Conservation (phyloP, 2,113 vertebrate genomes). For the Verasper variegatus region DNA sequence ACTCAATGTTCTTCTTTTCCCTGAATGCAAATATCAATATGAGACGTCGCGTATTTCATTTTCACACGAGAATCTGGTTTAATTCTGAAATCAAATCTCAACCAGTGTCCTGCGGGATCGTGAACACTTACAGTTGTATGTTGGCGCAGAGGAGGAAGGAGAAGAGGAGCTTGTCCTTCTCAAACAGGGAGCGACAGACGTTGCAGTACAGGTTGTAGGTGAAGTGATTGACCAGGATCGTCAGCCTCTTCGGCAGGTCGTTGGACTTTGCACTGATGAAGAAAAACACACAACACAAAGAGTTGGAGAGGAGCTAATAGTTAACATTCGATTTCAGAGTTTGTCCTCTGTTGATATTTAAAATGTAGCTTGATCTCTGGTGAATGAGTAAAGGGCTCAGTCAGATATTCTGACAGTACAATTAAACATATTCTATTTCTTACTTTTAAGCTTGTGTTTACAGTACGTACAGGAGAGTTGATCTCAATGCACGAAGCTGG, state of each 20-base stretch:
- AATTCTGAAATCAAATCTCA: neutral
- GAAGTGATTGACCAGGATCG: slow-evolving; percentile 91
- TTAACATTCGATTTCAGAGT: neutral
- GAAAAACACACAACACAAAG: neutral
- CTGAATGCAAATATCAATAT: slow-evolving; percentile 69
- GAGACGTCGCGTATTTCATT: neutral
- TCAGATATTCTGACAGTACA: too few species aligned
- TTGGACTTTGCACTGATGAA: slow-evolving; percentile 90
- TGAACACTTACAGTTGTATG: slow-evolving; percentile 90
- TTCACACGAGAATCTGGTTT: neutral
- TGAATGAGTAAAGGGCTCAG: too few species aligned
- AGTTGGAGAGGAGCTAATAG: neutral
- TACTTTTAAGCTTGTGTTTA: too few species aligned
- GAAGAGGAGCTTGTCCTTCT: slow-evolving; percentile 96
- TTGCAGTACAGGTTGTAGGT: slow-evolving; percentile 96
- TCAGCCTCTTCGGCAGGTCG: slow-evolving; percentile 90
- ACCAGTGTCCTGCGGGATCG: too few species aligned
- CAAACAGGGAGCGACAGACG: slow-evolving; percentile 95
- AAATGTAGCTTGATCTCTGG: too few species aligned
- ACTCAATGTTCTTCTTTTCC: slow-evolving; percentile 87
- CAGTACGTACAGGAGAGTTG: too few species aligned
- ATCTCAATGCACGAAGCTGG: too few species aligned
- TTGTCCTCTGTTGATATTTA: too few species aligned
- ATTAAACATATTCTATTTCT: too few species aligned
- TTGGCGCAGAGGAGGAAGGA: slow-evolving; percentile 94